phyloP scores from a whole-genome alignment of 2,113 vertebrate genomes.

The Halichoeres trimaculatus region DNA sequence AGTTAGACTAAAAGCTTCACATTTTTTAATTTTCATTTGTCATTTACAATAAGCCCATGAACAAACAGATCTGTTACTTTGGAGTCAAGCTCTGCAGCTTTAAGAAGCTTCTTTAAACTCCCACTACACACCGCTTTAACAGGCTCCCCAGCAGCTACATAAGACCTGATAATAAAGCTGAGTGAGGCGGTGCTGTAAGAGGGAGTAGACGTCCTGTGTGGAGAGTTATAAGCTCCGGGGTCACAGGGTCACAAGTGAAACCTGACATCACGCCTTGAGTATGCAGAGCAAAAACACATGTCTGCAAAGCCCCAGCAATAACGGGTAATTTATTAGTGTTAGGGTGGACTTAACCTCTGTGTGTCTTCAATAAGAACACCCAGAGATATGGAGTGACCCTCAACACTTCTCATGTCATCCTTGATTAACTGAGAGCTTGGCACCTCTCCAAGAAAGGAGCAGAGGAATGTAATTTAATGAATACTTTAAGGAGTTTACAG shows the following conservation, averaged over 20 bases:
- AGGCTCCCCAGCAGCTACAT: background rate
- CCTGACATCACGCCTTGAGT: conserved; percentile 72
- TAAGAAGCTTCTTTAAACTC: background rate
- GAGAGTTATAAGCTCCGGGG: conserved; percentile 59
- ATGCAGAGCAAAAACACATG: conserved; percentile 66
- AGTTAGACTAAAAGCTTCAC: no score
- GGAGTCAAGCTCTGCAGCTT: background rate
- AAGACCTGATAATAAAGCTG: conserved; percentile 20
- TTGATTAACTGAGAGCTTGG: conserved; percentile 37
- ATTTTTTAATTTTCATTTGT: no score
- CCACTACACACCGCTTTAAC: background rate
- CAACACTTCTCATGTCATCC: conserved; percentile 31
- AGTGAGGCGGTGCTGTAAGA: conserved; percentile 6
- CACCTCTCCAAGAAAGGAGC: conserved; percentile 20
- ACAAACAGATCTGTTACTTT: no score
- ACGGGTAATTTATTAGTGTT: conserved; percentile 52
- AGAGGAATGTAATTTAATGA: conserved; percentile 11
- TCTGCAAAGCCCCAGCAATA: conserved; percentile 49
- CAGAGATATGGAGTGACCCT: conserved; percentile 43
- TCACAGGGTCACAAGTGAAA: conserved; percentile 67
- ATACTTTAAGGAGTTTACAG: conserved; percentile 8
- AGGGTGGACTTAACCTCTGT: conserved; percentile 59
- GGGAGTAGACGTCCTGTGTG: conserved; percentile 37
- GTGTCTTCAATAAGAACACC: conserved; percentile 48
- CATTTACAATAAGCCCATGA: no score